Percentiles rank a stretch among this genome's conserved stretches.
Evolutionary conservation across 1,140 invertebrate species (phyloP).

Genomic region (Epicauta chinensis): DNA sequence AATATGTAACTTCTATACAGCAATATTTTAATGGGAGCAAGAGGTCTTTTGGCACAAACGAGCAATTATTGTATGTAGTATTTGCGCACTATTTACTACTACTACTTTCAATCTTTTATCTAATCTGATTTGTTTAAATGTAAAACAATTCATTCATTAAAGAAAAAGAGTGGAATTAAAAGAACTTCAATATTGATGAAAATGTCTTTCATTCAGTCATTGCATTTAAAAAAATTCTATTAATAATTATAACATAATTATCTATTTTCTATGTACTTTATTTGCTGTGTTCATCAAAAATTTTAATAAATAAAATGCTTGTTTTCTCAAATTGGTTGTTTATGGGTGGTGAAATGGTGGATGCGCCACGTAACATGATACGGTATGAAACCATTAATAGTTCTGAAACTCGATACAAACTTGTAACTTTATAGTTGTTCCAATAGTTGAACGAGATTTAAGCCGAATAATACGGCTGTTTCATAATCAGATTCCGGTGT

Average conservation of each 20-base stretch:
- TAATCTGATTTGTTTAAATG: neutral
- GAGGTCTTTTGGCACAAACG: slow-evolving; percentile 33
- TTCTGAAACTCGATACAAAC: no score
- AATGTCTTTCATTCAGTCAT: slow-evolving; percentile 19
- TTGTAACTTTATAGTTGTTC: no score
- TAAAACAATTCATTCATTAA: neutral
- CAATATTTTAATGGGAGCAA: slow-evolving; percentile 36
- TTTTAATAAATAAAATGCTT: slow-evolving; percentile 21
- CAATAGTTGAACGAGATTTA: no score
- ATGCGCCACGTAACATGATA: no score
- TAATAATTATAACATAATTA: slow-evolving; percentile 3
- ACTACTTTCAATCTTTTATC: slow-evolving; percentile 13
- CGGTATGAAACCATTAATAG: no score
- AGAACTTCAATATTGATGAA: neutral
- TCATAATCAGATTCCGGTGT: no score
- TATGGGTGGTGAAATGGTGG: neutral
- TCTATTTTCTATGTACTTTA: slow-evolving; percentile 23
- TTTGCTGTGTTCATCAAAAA: slow-evolving; percentile 23
- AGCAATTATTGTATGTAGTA: slow-evolving; percentile 32
- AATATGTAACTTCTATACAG: slow-evolving; percentile 23
- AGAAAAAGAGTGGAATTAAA: neutral
- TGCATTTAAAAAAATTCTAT: slow-evolving; percentile 1
- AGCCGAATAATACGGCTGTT: no score
- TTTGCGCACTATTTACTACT: slow-evolving; percentile 21
- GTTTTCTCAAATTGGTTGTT: neutral